phyloP scores from a whole-genome alignment of 1,140 invertebrate species.

The Tyrophagus putrescentiae region DNA sequence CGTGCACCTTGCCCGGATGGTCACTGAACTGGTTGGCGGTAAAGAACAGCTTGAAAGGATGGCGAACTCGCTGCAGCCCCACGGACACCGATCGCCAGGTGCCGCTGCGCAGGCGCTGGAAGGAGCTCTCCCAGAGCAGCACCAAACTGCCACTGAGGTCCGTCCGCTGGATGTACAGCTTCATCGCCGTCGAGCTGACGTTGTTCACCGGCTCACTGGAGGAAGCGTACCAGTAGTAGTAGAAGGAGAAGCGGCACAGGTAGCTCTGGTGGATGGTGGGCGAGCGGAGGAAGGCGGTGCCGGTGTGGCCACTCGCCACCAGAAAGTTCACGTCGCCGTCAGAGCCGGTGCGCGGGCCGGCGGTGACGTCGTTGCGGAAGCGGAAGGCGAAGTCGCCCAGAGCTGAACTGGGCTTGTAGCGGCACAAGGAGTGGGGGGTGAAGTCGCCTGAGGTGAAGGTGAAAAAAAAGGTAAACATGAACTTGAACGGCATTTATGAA shows the following conservation, averaged over 20 bases:
- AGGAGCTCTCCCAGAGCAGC: background rate
- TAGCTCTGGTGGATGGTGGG: slow-evolving; percentile 2
- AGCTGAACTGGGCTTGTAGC: too few relatives aligned
- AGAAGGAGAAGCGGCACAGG: background rate
- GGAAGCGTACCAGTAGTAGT: background rate
- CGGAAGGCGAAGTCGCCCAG: too few relatives aligned
- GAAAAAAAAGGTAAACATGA: too few relatives aligned
- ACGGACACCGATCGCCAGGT: background rate
- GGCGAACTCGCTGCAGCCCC: background rate
- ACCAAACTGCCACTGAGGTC: background rate
- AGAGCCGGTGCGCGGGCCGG: too few relatives aligned
- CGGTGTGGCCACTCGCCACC: too few relatives aligned
- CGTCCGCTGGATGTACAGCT: background rate
- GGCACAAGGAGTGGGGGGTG: too few relatives aligned
- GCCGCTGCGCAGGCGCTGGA: background rate
- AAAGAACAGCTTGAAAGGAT: background rate
- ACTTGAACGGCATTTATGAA: too few relatives aligned
- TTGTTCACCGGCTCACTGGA: background rate
- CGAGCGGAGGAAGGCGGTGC: too few relatives aligned
- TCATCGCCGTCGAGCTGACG: too few relatives aligned
- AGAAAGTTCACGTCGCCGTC: too few relatives aligned
- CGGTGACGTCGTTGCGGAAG: too few relatives aligned
- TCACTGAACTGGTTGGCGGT: background rate
- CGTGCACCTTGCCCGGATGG: background rate
- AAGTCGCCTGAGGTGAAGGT: too few relatives aligned